Base-by-base conservation (phyloP, 1,140 invertebrate species). In the Nasonia giraulti region DNA sequence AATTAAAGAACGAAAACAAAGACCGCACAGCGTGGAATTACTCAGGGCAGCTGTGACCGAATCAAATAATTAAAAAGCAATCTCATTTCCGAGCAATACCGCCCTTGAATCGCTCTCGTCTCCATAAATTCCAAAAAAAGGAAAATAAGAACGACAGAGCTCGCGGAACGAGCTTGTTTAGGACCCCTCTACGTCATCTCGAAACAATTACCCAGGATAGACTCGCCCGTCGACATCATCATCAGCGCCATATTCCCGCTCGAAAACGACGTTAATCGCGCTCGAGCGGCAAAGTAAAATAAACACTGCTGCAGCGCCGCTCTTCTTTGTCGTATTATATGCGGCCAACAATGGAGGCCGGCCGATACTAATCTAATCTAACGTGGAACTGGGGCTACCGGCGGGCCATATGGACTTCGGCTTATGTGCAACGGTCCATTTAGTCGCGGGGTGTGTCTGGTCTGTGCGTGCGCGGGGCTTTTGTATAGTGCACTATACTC, bases 311-410 rank as follows among this genome's bases (percentile, higher is more conserved):
- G 5, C 14, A 4, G 12, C 31, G 37, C 27, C 27, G 73, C 37
- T 3, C 71, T 83, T 83, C 82, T 83, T 77, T 83, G 82, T 37
- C 68, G 23, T 80, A 66, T 37, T 71, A 71, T 71, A 71, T 17
- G 17, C 33, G 1, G n/a, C 66, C 80, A 80, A 87, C 84, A 87
- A 87, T 84, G 50, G 75, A 74, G 14, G 33, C 62, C 27, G 44
- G 66, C 47, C 84, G 82, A 87, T 83, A 87, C 84, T 87, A 85
- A 87, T 86, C 81, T 85, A 87, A 87, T 85, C 82, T 82, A 81
- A 85, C 74, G 40, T 66, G 75, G 71, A 80, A 71, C 37, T 62
- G 27, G 20, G 62, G 76, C 20, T 47, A 68, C 27, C 11, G 69
- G 62, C 11, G 69, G 62, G 78, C 77, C 82, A 85, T 84, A 85